phyloP scores from a whole-genome alignment of 1,140 invertebrate species.

The Thaumatotibia leucotreta region DNA sequence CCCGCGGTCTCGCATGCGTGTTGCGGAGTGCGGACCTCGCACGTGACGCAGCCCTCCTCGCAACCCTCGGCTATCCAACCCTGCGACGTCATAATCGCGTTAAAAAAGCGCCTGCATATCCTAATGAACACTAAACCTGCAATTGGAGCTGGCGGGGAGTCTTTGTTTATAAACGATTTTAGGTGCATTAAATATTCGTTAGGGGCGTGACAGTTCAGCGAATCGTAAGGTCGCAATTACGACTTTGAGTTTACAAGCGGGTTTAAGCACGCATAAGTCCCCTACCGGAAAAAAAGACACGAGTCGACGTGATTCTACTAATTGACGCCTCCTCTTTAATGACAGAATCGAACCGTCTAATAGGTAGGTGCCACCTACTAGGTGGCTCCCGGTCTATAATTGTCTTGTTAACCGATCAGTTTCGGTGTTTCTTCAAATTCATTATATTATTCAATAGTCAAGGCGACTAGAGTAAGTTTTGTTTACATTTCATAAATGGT shows the following conservation, averaged over 20 bases:
- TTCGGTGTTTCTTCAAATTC: constrained; percentile 17
- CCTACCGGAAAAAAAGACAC: constrained; percentile 37
- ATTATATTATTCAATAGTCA: constrained; percentile 4
- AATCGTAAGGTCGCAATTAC: constrained; percentile 56
- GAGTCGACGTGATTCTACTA: constrained; percentile 33
- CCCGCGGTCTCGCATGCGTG: constrained; percentile 72
- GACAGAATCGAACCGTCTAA: constrained; percentile 30
- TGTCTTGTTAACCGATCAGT: constrained; percentile 20
- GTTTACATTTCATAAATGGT: neutral
- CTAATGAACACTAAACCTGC: constrained; percentile 68
- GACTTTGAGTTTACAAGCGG: constrained; percentile 42
- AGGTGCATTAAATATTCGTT: constrained; percentile 48
- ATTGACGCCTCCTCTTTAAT: constrained; percentile 43
- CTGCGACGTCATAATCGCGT: constrained; percentile 70
- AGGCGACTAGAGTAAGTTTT: neutral
- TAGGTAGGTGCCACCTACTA: too few species aligned
- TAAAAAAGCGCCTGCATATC: constrained; percentile 70
- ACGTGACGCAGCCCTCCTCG: constrained; percentile 73
- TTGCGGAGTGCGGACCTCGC: constrained; percentile 68
- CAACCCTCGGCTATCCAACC: constrained; percentile 49
- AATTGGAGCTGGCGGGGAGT: constrained; percentile 42
- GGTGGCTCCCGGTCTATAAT: constrained; percentile 16
- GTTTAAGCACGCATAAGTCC: constrained; percentile 24
- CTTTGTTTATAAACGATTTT: constrained; percentile 57
- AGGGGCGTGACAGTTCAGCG: constrained; percentile 49